A percentile compares a stretch with the other conserved stretches of the same genome.
phyloP scores from a whole-genome alignment of 2,113 vertebrate species.

The Megalops atlanticus region DNA sequence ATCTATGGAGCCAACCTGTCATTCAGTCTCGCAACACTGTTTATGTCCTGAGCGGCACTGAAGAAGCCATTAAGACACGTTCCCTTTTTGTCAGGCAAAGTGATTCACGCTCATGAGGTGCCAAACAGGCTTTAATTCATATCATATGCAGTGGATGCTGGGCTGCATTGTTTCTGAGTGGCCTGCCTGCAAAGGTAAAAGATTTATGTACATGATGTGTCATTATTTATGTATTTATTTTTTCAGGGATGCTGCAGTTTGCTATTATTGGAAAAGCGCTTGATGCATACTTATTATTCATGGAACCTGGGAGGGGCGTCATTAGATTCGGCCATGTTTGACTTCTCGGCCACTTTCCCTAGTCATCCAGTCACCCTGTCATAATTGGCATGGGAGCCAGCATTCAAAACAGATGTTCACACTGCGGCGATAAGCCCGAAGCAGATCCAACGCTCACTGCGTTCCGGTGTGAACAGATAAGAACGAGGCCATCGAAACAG shows the following conservation, averaged over 20 bases:
- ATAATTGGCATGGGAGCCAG: slow-evolving; percentile 21
- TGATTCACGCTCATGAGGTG: background rate
- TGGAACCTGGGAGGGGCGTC: slow-evolving; percentile 35
- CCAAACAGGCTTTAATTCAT: background rate
- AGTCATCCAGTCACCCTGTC: slow-evolving; percentile 10
- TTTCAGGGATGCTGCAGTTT: background rate
- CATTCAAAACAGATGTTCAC: slow-evolving; percentile 50
- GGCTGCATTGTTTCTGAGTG: slow-evolving; percentile 10
- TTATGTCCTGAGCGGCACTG: background rate
- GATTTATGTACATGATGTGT: background rate
- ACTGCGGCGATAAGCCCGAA: slow-evolving; percentile 37
- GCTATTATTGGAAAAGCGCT: background rate
- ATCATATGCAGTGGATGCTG: background rate
- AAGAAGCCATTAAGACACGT: slow-evolving; percentile 21
- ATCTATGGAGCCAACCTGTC: background rate
- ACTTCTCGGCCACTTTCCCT: slow-evolving; percentile 4
- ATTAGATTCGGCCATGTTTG: slow-evolving; percentile 12
- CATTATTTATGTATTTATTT: background rate
- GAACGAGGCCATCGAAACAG: background rate
- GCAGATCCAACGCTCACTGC: slow-evolving; percentile 31
- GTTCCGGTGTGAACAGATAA: background rate
- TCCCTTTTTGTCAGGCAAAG: background rate
- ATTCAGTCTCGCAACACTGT: background rate
- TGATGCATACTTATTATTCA: slow-evolving; percentile 35
- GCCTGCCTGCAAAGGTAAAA: background rate